Conservation (phyloP, 2,113 vertebrate genomes). For the Tragelaphus imberbis region DNA sequence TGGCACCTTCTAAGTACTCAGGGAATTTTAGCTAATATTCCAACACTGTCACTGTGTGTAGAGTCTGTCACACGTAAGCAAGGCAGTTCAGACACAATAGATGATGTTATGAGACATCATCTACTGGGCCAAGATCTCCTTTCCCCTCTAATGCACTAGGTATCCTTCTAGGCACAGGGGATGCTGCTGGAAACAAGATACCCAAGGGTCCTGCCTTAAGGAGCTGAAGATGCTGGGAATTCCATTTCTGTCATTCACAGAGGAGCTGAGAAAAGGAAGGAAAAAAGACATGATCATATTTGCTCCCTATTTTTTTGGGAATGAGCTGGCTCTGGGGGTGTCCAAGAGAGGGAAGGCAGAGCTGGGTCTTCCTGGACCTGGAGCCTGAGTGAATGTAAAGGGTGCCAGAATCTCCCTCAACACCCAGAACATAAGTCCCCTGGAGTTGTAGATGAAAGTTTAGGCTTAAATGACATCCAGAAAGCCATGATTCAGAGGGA, state of each 20-base stretch:
- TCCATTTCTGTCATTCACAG: neutral
- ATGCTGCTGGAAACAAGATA: too few species aligned
- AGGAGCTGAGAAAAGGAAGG: neutral
- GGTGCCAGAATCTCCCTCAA: neutral
- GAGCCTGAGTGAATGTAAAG: neutral
- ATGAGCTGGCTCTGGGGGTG: neutral
- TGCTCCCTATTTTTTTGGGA: neutral
- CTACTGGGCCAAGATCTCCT: neutral
- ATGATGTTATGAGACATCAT: neutral
- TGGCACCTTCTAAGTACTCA: neutral
- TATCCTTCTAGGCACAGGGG: neutral
- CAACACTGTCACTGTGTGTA: too few species aligned
- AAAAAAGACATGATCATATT: neutral
- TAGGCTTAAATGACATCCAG: neutral
- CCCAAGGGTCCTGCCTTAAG: neutral
- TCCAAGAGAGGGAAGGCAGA: neutral
- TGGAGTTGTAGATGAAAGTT: neutral
- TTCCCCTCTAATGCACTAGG: fast-evolving
- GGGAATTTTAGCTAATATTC: neutral
- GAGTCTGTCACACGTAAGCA: fast-evolving
- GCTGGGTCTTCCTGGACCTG: neutral
- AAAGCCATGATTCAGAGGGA: neutral
- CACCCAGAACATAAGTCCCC: neutral
- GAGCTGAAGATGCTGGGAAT: neutral
- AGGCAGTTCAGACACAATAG: neutral